Base-by-base conservation (phyloP, 2,113 vertebrate species). In the Cariama cristata region DNA sequence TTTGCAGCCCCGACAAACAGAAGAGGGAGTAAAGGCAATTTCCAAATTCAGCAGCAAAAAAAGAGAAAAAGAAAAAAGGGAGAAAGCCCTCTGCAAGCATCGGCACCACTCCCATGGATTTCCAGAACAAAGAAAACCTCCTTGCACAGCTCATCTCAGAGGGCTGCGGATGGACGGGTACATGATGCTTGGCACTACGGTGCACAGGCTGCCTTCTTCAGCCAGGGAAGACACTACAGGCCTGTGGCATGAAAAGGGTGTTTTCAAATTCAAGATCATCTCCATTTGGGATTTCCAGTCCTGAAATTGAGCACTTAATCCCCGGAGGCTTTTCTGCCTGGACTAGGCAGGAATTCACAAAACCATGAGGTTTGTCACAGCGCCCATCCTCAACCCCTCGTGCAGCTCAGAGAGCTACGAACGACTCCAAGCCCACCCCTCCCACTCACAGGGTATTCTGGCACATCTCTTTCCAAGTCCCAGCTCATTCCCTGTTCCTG, bases 331-430 rank as follows among this genome's bases (percentile, higher is more conserved):
- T 63, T 85, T 77, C 35, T 21, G 20, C 50, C 50, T 22, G 35
- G 16, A 50, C 11, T 11, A 23, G 0, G 2, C 2, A 4, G 33
- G 21, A 24, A 12, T n/a, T 27, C 7, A 8, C n/a, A 28, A 26
- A 40, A 55, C n/a, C 35, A 21, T 0, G 8, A 42, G 50, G 89
- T 24, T 50, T 21, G 26, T n/a, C 21, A 23, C 44, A 12, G 16
- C 1, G 3, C 20, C 3, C 11, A 23, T 33, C 73, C 55, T 77
- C 32, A 30, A 26, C n/a, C 40, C 58, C 45, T n/a, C 11, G 1
- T 2, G 28, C 20, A 28, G 50, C 35, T 33, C n/a, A 6, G 15
- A 17, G 28, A 30, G 30, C n/a, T 16, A 15, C 18, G 52, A 13
- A 8, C 1, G 21, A 9, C 28, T 14, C 8, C 8, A 23, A 19